Base-by-base conservation (phyloP, 2,113 vertebrate species). In the Brachyhypopomus occidentalis region DNA sequence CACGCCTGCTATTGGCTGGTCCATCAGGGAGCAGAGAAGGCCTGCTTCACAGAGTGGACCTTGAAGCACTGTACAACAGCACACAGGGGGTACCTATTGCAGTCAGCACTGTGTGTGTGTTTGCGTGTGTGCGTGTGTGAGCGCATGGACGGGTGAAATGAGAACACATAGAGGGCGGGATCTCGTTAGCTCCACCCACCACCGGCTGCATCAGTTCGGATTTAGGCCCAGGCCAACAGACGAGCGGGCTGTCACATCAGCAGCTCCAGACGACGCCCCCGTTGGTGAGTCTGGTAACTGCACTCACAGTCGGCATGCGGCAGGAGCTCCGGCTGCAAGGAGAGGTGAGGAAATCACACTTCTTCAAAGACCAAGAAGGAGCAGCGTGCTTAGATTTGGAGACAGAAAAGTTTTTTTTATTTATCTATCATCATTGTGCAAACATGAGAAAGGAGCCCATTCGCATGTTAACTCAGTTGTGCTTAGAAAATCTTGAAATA, bases 141-240 rank as follows among this genome's bases (percentile, higher is more conserved):
- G 58, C 11, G 23, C 63, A 45, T 22, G n/a, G 41, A 25, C 6
- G 11, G 41, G 62, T 55, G 27, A 73, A 62, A 41, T 27, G 85
- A 77, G 74, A 67, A 75, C 69, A 48, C 55, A 45, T 58, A 73
- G 30, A 80, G 38, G 41, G 22, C 14, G 34, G 77, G 77, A 81
- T 77, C 48, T 45, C 41, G 58, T 72, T 77, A 72, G 55, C 55
- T 36, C 48, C 23, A 25, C 27, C 60, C 22, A 75, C 1, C 17
- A 59, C 20, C 55, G 20, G 69, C 79, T 48, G 12, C 59, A 30
- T 19, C 45, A 76, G 59, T 55, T 27, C 45, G 12, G 60, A 70
- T 52, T 36, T 60, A 34, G 55, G n/a, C 12, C 38, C 19, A 55
- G n/a, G 16, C 19, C 59, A 36, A 36, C 73, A 38, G 30, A 75